Base-by-base conservation (phyloP, 2,888 invertebrate species). In the Lydus trimaculatus region DNA sequence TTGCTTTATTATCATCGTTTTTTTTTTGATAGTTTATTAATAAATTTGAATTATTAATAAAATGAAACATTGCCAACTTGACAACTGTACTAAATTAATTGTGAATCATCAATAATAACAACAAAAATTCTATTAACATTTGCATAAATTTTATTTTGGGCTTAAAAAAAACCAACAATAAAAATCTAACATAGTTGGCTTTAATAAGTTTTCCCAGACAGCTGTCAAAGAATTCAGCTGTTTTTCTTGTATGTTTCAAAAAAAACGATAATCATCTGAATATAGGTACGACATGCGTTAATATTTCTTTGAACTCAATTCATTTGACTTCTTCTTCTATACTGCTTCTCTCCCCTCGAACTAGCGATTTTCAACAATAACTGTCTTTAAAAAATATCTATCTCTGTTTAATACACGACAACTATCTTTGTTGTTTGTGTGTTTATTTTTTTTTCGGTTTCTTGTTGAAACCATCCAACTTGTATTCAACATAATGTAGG, bases 221-320 rank as follows among this genome's bases (percentile, higher is more conserved):
- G 48, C 48, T 48, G 48, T 48, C 48, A 48, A 48, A 20, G 1
- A 9, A 48, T 20, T 23, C 48, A 48, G 20, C 20, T 48, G 48
- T 48, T 48, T 48, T n/a, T 0, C 20, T 20, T 23, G 6, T 43
- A 6, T 11, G 1, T 11, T 9, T 33, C 33, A 11, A 33, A 36
- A 33, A 36, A 17, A 43, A 43, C 43, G 43, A 43, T 43, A 48
- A 48, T 48, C 20, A 8, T 48, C 20, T 48, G 48, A 48, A 48
- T 48, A 2, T 48, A 48, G 48, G 20, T 48, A 48, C 48, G 48
- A 48, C 48, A 48, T 48, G 48, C 48, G 48, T 48, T 48, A 11
- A 23, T 48, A 48, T 48, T 48, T 11, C 20, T 20, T 48, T 48
- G 48, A 48, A 48, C 48, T 48, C 48, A 48, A 48, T 48, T 23